These are phyloP conservation scores for Lerista edwardsae DNA, from an alignment of 2,797 vertebrate species.

Conservation along the genomic window DNA sequence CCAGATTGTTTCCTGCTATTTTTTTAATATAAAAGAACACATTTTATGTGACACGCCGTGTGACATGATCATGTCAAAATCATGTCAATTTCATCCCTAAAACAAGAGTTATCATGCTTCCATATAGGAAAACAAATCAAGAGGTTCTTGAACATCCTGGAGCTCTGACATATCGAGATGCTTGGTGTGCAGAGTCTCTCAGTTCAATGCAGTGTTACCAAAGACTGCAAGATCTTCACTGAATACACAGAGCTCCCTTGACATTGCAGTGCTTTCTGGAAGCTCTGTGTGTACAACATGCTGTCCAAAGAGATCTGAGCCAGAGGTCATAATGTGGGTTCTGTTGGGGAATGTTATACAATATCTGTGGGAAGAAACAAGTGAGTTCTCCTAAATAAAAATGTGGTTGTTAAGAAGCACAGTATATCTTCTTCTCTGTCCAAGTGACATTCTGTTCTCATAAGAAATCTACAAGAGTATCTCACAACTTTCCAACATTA, in stretches of 20 bases:
- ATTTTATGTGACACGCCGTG: no score
- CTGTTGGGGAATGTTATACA: neutral
- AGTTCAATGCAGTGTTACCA: neutral
- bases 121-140: neutral
- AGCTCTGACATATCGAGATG: neutral
- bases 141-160: neutral
- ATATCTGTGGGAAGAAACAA: neutral
- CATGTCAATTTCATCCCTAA: neutral
- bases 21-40: no score
- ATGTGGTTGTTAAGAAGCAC: conserved; percentile 8
- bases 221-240: neutral
- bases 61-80: no score
- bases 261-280: neutral
- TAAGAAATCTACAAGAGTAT: conserved; percentile 5
- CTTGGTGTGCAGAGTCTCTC: neutral
- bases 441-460: neutral
- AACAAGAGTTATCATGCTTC: neutral
- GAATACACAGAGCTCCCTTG: neutral
- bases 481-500: conserved; percentile 59
- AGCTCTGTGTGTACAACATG: neutral
- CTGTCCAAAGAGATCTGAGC: neutral
- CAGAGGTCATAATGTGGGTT: neutral
- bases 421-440: neutral
- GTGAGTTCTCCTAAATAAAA: neutral
- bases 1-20: no score